phyloP scores from a whole-genome alignment of 2,888 invertebrate genomes.

The Epinotia demarniana region DNA sequence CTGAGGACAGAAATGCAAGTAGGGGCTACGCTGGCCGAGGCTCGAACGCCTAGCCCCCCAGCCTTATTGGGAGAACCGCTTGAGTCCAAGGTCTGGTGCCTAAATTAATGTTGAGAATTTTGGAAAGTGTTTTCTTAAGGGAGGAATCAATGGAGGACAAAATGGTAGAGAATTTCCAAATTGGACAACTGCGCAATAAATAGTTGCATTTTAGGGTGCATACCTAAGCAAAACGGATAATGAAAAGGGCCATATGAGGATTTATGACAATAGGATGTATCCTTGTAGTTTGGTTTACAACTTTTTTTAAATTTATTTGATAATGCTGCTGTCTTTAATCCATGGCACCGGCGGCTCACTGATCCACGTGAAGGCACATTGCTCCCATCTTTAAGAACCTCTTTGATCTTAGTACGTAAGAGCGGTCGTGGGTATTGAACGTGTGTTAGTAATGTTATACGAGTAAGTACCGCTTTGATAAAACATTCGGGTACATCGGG shows the following conservation, averaged over 20 bases:
- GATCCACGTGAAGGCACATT: constrained; percentile 7
- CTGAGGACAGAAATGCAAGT: neutral
- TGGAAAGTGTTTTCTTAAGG: no score
- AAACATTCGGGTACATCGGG: no score
- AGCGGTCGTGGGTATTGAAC: neutral
- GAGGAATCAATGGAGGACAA: neutral
- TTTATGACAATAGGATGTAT: neutral
- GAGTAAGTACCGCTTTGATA: neutral
- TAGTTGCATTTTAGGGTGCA: neutral
- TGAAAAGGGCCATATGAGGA: neutral
- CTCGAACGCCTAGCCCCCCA: neutral
- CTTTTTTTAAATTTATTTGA: neutral
- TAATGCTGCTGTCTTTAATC: neutral
- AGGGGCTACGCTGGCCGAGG: no score
- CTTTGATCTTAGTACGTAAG: constrained; percentile 6
- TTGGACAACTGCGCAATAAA: no score
- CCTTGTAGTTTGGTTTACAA: neutral
- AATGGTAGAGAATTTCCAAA: no score
- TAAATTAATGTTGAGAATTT: neutral
- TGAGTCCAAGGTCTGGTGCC: no score
- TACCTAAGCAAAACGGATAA: no score
- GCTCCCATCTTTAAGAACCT: constrained; percentile 4
- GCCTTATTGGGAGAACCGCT: neutral
- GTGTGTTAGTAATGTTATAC: neutral
- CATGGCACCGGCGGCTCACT: neutral